phyloP scores from a whole-genome alignment of 2,113 vertebrate genomes.

The Eudorcas thomsonii region DNA sequence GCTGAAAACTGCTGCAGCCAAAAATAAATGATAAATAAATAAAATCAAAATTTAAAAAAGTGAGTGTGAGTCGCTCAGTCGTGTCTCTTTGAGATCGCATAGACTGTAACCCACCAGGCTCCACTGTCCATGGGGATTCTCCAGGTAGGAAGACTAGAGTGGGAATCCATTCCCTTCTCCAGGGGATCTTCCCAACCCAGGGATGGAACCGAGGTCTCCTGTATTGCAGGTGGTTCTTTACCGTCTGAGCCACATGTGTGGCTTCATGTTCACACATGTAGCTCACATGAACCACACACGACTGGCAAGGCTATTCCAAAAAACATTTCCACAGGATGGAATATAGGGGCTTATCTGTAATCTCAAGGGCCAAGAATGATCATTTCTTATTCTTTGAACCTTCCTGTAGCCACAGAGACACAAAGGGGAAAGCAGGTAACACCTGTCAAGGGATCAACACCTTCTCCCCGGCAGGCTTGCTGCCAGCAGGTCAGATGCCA shows the following conservation, averaged over 20 bases:
- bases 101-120: background rate
- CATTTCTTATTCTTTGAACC: background rate
- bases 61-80: background rate
- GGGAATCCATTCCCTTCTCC: background rate
- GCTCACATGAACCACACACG: accelerated
- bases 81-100: background rate
- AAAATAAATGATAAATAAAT: background rate
- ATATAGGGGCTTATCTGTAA: accelerated
- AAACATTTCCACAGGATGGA: background rate
- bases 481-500: background rate
- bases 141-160: background rate
- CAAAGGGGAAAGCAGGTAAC: background rate
- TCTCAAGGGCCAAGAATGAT: background rate
- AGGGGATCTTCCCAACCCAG: background rate
- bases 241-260: accelerated
- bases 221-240: background rate
- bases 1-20: background rate
- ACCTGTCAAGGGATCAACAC: no score
- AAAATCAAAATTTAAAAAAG: background rate
- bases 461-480: background rate
- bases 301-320: background rate
- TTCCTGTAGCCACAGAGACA: background rate
- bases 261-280: accelerated
- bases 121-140: background rate
- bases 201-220: background rate